Evolutionary conservation across 1,140 invertebrate genomes (phyloP).

Genomic region (Zaprionus vittiger): DNA sequence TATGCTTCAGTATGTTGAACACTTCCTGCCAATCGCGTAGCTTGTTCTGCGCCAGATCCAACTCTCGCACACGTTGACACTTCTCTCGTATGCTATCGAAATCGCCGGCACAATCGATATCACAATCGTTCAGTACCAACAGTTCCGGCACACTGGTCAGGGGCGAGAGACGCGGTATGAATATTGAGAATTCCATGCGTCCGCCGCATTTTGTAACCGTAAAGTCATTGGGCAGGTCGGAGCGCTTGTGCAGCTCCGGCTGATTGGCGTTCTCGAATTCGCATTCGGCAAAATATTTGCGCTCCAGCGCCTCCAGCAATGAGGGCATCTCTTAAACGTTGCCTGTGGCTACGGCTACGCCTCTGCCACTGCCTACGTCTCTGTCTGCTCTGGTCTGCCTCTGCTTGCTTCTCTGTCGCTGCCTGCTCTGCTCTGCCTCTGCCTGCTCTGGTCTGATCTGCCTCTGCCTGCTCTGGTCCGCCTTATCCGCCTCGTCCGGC

Average conservation of each 20-base stretch:
- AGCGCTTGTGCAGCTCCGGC: constrained; percentile 79
- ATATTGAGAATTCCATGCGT: constrained; percentile 88
- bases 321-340: constrained; percentile 89
- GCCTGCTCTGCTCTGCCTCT: neutral
- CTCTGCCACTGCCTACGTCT: neutral
- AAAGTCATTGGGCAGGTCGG: constrained; percentile 82
- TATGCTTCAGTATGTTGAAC: constrained; percentile 92
- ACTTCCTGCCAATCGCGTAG: constrained; percentile 94
- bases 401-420: neutral
- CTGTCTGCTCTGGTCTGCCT: neutral
- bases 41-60: constrained; percentile 96
- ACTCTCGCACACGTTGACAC: constrained; percentile 93
- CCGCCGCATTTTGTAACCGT: constrained; percentile 74
- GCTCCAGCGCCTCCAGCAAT: constrained; percentile 92
- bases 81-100: constrained; percentile 90
- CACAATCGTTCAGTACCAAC: constrained; percentile 95
- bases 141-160: constrained; percentile 91
- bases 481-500: neutral
- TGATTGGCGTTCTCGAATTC: constrained; percentile 77
- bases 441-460: neutral
- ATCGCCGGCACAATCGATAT: constrained; percentile 94
- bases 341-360: neutral
- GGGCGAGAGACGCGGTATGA: constrained; percentile 92
- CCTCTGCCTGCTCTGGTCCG: neutral
- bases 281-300: constrained; percentile 88